Conservation (phyloP, 2,797 vertebrate species). For the Trichosurus vulpecula region DNA sequence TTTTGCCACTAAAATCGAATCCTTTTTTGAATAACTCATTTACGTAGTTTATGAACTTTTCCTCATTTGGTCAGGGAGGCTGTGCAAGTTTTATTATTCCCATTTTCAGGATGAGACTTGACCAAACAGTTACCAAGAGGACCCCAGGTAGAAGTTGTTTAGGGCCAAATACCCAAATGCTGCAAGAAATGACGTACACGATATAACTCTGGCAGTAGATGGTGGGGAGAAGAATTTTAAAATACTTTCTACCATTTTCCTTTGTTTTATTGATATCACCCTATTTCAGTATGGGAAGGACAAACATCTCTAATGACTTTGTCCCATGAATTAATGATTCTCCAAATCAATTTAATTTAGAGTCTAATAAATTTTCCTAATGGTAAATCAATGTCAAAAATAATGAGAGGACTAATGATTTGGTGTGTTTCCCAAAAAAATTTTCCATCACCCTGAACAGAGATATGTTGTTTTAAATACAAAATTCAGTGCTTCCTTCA, state of each 20-base stretch:
- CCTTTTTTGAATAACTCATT: background rate
- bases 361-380: conserved; percentile 85
- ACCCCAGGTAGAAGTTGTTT: background rate
- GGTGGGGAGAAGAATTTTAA: conserved; percentile 45
- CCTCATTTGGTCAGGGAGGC: background rate
- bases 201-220: conserved; percentile 54
- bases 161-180: background rate
- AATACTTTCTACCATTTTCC: conserved; percentile 52
- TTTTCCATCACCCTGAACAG: conserved; percentile 70
- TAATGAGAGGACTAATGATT: conserved; percentile 84
- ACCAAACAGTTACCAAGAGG: background rate
- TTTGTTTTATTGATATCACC: conserved; percentile 73
- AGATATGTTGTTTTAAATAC: conserved; percentile 70
- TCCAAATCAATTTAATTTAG: conserved; percentile 85
- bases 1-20: background rate
- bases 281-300: conserved; percentile 63
- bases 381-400: conserved; percentile 88
- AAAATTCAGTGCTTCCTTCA: conserved; percentile 68
- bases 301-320: conserved; percentile 71
- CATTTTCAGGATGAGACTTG: background rate
- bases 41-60: background rate
- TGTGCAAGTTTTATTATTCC: background rate
- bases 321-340: conserved; percentile 84
- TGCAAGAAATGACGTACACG: background rate
- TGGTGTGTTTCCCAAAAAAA: conserved; percentile 77